Evolutionary conservation across 2,888 invertebrate species (phyloP).

Genomic region (Chamaedrilus cognettii): DNA sequence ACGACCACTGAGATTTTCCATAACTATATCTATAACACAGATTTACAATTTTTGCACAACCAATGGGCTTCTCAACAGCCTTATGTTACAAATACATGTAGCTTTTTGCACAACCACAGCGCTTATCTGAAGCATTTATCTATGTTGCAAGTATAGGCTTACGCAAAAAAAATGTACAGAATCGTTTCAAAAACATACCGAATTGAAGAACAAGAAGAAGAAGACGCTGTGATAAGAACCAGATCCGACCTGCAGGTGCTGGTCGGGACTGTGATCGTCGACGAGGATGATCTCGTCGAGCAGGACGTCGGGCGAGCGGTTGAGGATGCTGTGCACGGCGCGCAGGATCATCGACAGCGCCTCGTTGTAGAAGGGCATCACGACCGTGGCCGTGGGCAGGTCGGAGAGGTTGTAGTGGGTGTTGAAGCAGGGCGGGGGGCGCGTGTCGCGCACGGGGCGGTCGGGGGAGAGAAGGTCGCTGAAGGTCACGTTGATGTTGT

Average conservation of each 20-base stretch:
- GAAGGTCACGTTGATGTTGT: slow-evolving; percentile 39
- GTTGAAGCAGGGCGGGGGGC: slow-evolving; percentile 31
- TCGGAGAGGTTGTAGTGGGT: slow-evolving; percentile 25
- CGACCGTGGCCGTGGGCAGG: slow-evolving; percentile 35
- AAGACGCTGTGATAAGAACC: no score
- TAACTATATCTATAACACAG: no score
- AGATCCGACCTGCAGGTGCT: slow-evolving; percentile 22
- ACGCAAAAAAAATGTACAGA: no score
- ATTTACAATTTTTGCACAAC: no score
- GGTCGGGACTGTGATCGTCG: slow-evolving; percentile 33
- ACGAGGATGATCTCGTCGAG: slow-evolving; percentile 36
- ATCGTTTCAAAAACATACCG: no score
- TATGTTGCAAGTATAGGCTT: no score
- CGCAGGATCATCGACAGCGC: slow-evolving; percentile 34
- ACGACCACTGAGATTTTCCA: no score
- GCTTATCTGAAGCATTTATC: no score
- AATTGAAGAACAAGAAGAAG: no score
- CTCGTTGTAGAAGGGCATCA: slow-evolving; percentile 39
- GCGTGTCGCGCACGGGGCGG: slow-evolving; percentile 33
- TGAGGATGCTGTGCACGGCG: slow-evolving; percentile 43
- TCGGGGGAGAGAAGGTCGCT: slow-evolving; percentile 38
- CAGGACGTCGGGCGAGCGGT: slow-evolving; percentile 30
- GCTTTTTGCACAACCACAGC: no score
- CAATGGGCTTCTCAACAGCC: no score
- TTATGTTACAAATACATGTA: no score